Evolutionary conservation across 2,113 vertebrate genomes (phyloP).

Genomic region (Calonectris borealis): DNA sequence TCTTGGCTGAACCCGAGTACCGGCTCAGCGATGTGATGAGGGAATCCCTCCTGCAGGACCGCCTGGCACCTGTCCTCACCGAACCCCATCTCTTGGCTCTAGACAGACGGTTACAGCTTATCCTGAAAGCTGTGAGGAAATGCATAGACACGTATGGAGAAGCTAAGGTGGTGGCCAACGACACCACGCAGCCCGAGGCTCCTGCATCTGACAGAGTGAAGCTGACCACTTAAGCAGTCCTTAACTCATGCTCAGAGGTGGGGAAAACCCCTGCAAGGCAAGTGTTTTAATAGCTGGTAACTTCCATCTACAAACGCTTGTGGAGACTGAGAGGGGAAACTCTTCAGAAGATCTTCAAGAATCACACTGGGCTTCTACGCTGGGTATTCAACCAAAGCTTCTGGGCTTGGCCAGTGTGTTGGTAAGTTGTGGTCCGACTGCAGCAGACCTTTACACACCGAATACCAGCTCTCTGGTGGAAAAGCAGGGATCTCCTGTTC

Average conservation of each 20-base stretch:
- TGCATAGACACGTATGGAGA: conserved; percentile 81
- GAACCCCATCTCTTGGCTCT: conserved; percentile 90
- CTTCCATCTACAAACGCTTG: background rate
- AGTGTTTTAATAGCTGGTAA: background rate
- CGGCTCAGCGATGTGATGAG: conserved; percentile 90
- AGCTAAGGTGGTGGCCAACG: conserved; percentile 75
- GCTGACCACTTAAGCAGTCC: background rate
- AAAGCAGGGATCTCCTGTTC: background rate
- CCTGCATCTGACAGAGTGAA: background rate
- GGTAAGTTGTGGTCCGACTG: background rate
- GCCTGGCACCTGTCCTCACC: conserved; percentile 80
- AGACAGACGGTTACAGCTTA: conserved; percentile 84
- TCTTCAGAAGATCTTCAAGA: background rate
- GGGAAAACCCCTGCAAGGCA: background rate
- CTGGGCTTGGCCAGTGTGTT: background rate
- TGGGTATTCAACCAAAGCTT: background rate
- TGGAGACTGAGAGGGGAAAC: background rate
- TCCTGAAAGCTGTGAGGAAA: conserved; percentile 77
- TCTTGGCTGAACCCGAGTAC: conserved; percentile 79
- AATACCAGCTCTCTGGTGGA: background rate
- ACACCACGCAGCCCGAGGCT: conserved; percentile 9
- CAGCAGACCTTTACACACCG: background rate
- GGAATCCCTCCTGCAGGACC: conserved; percentile 87
- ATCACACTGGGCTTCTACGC: background rate
- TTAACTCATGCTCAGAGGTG: background rate